Evolutionary conservation across 2,888 invertebrate genomes (phyloP).

Genomic region (Ceraclea dissimilis): DNA sequence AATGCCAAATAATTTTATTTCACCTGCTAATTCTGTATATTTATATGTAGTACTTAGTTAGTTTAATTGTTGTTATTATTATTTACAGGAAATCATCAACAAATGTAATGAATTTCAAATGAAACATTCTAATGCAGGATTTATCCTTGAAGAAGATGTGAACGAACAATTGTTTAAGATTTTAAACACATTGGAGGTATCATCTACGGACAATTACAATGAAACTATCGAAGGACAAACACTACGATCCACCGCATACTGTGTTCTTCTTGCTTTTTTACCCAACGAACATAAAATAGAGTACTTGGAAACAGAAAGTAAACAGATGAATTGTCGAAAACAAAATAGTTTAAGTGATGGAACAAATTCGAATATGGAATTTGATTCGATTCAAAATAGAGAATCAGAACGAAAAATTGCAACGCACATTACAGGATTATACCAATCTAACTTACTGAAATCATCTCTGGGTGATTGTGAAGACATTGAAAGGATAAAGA

Average conservation of each 20-base stretch:
- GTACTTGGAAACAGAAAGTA: neutral
- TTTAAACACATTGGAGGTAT: neutral
- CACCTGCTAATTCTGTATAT: too few relatives aligned
- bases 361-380: neutral
- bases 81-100: neutral
- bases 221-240: slow-evolving; percentile 35
- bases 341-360: slow-evolving; percentile 1
- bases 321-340: slow-evolving; percentile 5
- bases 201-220: neutral
- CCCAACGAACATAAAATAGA: neutral
- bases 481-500: slow-evolving; percentile 4
- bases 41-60: too few relatives aligned
- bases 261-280: slow-evolving; percentile 17
- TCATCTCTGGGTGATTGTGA: neutral
- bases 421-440: slow-evolving; percentile 42
- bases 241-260: slow-evolving; percentile 41
- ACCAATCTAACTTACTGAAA: slow-evolving; percentile 33
- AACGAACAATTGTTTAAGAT: neutral
- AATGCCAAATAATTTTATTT: too few relatives aligned
- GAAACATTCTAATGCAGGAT: neutral
- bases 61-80: neutral
- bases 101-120: neutral
- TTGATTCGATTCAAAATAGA: neutral
- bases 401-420: slow-evolving; percentile 8
- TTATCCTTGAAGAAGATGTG: neutral